Evolutionary conservation across 2,888 invertebrate genomes (phyloP), one percentile per base, ranked within the genome.

Genomic region (Keiferia lycopersicella): DNA sequence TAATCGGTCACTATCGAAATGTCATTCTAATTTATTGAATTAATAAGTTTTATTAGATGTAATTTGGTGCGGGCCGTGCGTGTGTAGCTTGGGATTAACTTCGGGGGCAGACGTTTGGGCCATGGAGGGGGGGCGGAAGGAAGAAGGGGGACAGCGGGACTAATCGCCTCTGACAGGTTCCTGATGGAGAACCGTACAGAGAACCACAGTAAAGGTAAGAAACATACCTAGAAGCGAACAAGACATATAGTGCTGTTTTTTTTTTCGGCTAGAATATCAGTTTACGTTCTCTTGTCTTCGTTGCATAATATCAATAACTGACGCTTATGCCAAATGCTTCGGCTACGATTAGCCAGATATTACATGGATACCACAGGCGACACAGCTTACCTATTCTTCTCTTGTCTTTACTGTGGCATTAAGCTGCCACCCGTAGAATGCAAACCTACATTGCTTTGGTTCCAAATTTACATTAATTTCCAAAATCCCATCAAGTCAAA

Each of bases 91-190:
- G 66, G 84, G 87, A 88, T 88, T 88, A 88, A 75, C 77, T 72
- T 67, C 16, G 73, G 73, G 70, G 72, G 64, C 74, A 79, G 73
- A 76, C 72, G 71, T 71, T 72, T 62, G 68, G 71, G 68, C 68
- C 59, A 20, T 14, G 12, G 67, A 65, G 65, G 62, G 63, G n/a
- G 38, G 58, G 18, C 61, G 64, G 57, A 16, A 30, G 18, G 61
- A 12, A 61, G 16, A 16, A 20, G 39, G 48, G 63, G 65, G 66
- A 72, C 66, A 66, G 66, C 63, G 69, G 77, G 76, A 78, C 73
- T 87, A 87, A 87, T 86, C 86, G 83, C 77, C 68, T 77, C 80
- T 83, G 86, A 84, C 84, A 83, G 73, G 82, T 75, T 78, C 79
- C 83, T 83, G 84, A 85, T 82, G 79, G 64, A 66, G 60, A 51